Conservation (phyloP, 2,888 invertebrate genomes). For the Volucella zonaria region DNA sequence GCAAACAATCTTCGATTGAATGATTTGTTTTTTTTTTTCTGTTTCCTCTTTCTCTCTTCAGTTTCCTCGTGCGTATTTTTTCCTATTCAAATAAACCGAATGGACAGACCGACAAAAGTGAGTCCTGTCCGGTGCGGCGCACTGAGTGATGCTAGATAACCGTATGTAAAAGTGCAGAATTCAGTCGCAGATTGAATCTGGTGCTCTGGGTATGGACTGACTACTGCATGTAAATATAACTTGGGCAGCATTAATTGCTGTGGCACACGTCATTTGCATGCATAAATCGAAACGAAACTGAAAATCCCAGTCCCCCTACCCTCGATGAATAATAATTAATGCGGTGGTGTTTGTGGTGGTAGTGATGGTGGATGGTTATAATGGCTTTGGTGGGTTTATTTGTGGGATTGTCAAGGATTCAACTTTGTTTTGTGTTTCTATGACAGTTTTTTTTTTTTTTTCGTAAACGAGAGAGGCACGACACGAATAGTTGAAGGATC, state of each 20-base stretch:
- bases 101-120: slow-evolving; percentile 6
- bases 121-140: slow-evolving; percentile 36
- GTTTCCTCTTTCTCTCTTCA: too few relatives aligned
- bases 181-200: slow-evolving; percentile 27
- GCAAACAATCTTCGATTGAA: slow-evolving; percentile 61
- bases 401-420: slow-evolving; percentile 70
- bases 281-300: slow-evolving; percentile 49
- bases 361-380: slow-evolving; percentile 3
- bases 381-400: slow-evolving; percentile 42
- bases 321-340: slow-evolving; percentile 69
- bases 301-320: slow-evolving; percentile 42
- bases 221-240: slow-evolving; percentile 17
- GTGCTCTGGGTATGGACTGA: slow-evolving; percentile 43
- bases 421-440: slow-evolving; percentile 67
- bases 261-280: slow-evolving; percentile 73
- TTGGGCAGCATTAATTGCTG: slow-evolving; percentile 71
- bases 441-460: slow-evolving; percentile 41
- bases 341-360: slow-evolving; percentile 34
- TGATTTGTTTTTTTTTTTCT: slow-evolving; percentile 51
- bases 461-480: slow-evolving; percentile 36
- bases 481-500: slow-evolving; percentile 49
- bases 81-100: slow-evolving; percentile 65
- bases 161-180: slow-evolving; percentile 24
- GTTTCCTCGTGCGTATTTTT: slow-evolving; percentile 39
- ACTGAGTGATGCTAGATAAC: slow-evolving; percentile 21